Evolutionary conservation across 2,888 invertebrate species (phyloP), one percentile per base, ranked within the genome.

Genomic region (Tenthredo livida): DNA sequence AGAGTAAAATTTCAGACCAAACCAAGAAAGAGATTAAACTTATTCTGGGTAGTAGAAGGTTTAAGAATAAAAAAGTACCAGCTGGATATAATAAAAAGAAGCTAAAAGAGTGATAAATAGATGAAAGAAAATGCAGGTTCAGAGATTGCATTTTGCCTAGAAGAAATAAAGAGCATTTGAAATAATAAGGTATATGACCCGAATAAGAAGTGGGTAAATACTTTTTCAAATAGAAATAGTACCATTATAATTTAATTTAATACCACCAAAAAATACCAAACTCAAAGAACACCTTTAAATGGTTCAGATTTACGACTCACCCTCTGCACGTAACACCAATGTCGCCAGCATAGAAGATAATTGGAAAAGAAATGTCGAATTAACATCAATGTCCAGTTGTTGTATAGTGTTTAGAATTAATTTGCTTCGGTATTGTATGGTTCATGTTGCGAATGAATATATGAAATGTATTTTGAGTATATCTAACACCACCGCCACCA

Each of bases 301-400:
- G 86, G 88, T 88, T 88, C 87, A 87, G 87, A 89, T 84, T 88
- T 89, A 87, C 88, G 89, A 93, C 93, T 93, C 92, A 93, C 93
- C 93, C 90, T 93, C 93, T 93, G 90, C 89, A 89, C 86, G 90
- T 89, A 90, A 91, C 90, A 91, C 90, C 92, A 91, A 90, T 89
- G 87, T 90, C 88, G 90, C 91, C 93, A 91, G 91, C 92, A 91
- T 89, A 91, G 90, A 89, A 89, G 90, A 90, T 90, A 80, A 91
- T 91, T 90, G 92, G 91, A 90, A 91, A 90, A 86, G 90, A 90
- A 90, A 90, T 90, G 88, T 89, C 87, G 84, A 88, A 90, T 92
- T 92, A 92, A 90, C 88, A 89, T 85, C 85, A 86, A 86, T 84
- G 86, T 86, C 88, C 86, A 88, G 86, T 89, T 87, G 50, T 72